Percentiles rank a stretch among this genome's conserved stretches.
These are phyloP conservation scores for Lepidocolaptes lacrymiger DNA, from an alignment of 2,797 vertebrate species.

Conservation along the genomic window DNA sequence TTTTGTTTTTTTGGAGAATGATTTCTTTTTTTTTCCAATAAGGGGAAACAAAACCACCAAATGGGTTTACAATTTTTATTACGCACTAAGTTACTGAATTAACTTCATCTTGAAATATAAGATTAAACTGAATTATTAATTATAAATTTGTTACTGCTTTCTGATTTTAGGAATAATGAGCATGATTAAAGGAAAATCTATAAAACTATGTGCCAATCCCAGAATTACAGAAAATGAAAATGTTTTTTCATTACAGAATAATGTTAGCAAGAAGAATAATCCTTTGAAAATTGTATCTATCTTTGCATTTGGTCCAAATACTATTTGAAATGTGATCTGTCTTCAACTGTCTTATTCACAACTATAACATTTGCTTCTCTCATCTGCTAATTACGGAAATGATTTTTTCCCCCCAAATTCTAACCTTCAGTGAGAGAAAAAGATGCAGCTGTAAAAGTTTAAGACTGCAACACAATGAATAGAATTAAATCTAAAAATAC, in stretches of 20 bases:
- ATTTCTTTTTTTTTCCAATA: not conserved
- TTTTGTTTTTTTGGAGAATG: not conserved
- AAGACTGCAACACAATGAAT: not conserved
- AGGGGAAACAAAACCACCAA: not conserved
- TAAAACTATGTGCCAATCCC: not conserved
- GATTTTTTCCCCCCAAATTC: not conserved
- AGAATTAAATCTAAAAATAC: not conserved
- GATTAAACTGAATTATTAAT: not conserved
- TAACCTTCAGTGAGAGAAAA: not conserved
- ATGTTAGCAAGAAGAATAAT: not conserved
- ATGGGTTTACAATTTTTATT: not conserved
- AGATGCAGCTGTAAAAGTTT: not conserved
- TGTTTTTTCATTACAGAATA: fast-evolving
- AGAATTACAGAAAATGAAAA: not conserved
- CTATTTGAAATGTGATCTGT: not conserved
- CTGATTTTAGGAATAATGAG: not conserved
- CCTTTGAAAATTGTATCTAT: not conserved
- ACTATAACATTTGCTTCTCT: not conserved
- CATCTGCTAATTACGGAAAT: not conserved
- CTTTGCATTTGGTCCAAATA: not conserved
- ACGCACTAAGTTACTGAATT: not conserved
- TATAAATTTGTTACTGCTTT: fast-evolving
- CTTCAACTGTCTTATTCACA: not conserved
- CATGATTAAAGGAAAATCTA: not conserved
- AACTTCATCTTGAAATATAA: not conserved